Base-by-base conservation (phyloP, 2,113 vertebrate genomes). In the Andinoacara biseriatus region DNA sequence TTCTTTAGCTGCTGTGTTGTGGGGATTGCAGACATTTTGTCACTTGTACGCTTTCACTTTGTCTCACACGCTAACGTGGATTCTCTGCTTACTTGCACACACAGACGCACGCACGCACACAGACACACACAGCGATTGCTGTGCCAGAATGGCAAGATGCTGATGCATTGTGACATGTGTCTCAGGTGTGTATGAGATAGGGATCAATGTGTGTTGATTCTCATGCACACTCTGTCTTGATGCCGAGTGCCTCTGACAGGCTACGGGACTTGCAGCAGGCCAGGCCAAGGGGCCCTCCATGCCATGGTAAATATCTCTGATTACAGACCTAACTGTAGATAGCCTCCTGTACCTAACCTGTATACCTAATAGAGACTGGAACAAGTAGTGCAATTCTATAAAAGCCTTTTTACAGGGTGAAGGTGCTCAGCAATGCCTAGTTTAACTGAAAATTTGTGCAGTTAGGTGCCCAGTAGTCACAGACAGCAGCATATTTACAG, bases 291-390 rank as follows among this genome's bases (percentile, higher is more conserved):
- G 86, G 82, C 88, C 84, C 89, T 90, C 72, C 88, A 85, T 91
- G 91, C 90, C 82, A 94, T 94, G 95, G 95, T 95, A 95, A 95
- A 91, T 89, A 92, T 65, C 58, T 67, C 52, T 76, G 83, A 65
- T 75, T 57, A 65, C 69, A 80, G 78, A 76, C 81, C 5, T 56
- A 67, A 22, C 49, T 67, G 24, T 61, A 65, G 54, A 79, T 86
- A 78, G 79, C 79, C 58, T 77, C 18, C 24, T 75, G 60, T 8
- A 76, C 81, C 54, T 80, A 81, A 56, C 58, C 13, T 67, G 15
- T 54, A 6, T 58, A n/a, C 80, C 13, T 74, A 24, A 43, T 31
- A 46, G 24, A 62, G 56, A 43, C 56, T 43, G 26, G 33, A 65
- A 57, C 31, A 58, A 54, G 14, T 5, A 35, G 79, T 26, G 3